These are phyloP conservation scores for Danio kyathit DNA, from an alignment of 2,797 vertebrate species.

Conservation along the genomic window DNA sequence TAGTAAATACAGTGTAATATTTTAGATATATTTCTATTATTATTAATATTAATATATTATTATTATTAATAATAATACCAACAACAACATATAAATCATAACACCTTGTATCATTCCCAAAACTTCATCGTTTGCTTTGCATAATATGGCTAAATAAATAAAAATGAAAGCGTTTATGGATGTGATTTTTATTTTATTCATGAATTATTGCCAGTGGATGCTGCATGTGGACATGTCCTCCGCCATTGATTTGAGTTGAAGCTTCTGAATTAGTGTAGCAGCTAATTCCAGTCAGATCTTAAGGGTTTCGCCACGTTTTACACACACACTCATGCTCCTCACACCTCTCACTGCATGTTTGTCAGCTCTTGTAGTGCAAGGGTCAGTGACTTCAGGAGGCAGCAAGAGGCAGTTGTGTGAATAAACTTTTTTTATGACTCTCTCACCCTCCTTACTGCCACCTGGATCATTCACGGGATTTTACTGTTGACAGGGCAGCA, in stretches of 20 bases:
- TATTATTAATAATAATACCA: no score
- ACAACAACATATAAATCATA: no score
- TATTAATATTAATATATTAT: no score
- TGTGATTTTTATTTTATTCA: not conserved
- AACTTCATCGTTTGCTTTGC: not conserved
- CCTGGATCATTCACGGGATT: constrained; percentile 16
- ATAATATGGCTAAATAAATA: not conserved
- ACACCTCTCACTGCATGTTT: constrained; percentile 49
- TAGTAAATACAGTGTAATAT: no score
- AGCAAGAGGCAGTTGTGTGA: constrained; percentile 53
- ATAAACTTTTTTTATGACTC: constrained; percentile 41
- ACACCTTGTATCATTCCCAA: not conserved
- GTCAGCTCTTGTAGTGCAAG: constrained; percentile 56
- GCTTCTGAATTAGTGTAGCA: constrained; percentile 25
- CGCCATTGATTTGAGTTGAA: constrained; percentile 18
- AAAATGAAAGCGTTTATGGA: not conserved
- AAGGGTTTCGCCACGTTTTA: constrained; percentile 40
- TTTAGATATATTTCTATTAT: no score
- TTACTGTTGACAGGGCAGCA: constrained; percentile 73
- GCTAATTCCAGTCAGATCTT: not conserved
- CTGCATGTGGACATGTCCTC: constrained; percentile 4
- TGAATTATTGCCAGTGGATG: not conserved
- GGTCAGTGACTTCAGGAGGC: constrained; percentile 58
- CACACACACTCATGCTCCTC: constrained; percentile 18
- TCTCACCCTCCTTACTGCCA: not conserved